These are phyloP conservation scores for Bombylius major DNA, from an alignment of 2,888 invertebrate species.

Conservation along the genomic window DNA sequence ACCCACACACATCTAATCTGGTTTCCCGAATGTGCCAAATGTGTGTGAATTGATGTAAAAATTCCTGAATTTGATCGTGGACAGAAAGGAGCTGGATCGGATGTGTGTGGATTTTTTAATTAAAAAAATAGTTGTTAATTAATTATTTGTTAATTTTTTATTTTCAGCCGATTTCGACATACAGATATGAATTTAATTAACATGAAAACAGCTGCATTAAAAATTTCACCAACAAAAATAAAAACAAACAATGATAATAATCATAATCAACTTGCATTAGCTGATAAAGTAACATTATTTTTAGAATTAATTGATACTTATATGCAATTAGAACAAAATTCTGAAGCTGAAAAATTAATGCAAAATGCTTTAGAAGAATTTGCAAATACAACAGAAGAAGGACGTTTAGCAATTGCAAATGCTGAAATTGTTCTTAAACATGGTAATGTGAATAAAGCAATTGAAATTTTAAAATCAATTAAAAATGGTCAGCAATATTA, in stretches of 20 bases:
- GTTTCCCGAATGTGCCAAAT: no score
- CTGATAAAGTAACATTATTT: conserved; percentile 77
- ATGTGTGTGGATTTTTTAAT: no score
- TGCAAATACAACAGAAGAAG: conserved; percentile 72
- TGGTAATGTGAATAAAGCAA: conserved; percentile 69
- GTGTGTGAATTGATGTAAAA: no score
- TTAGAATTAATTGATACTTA: conserved; percentile 74
- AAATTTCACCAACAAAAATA: conserved; percentile 29
- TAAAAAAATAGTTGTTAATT: no score
- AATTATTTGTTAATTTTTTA: no score
- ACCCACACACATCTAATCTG: no score
- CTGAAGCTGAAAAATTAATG: conserved; percentile 71
- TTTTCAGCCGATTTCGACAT: no score
- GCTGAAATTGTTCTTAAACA: conserved; percentile 71
- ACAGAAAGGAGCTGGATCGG: no score
- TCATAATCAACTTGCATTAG: conserved; percentile 15
- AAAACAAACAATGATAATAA: conserved; percentile 25
- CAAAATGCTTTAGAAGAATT: conserved; percentile 57
- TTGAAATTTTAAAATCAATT: conserved; percentile 65
- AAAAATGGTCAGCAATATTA: conserved; percentile 75
- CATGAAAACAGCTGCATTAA: conserved; percentile 12
- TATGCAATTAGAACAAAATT: conserved; percentile 51
- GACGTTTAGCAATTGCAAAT: conserved; percentile 68
- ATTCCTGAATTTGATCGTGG: no score
- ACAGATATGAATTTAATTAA: no score